Evolutionary conservation across 2,888 invertebrate genomes (phyloP), one percentile per base, ranked within the genome.

Genomic region (Apodemia zela): DNA sequence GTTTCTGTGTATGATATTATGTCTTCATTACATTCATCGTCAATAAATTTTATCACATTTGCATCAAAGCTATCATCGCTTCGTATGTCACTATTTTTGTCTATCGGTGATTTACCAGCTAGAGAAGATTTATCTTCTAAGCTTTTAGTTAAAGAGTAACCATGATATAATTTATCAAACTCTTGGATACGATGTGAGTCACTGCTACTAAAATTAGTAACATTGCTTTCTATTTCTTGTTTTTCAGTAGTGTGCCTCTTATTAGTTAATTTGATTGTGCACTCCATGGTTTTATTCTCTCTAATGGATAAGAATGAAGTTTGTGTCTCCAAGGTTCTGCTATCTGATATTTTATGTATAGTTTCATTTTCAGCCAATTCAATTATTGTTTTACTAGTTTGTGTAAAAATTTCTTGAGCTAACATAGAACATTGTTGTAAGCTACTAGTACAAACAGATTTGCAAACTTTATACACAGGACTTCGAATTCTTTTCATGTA

Each of bases 341-440:
- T 71, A 42, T 77, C 65, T 10, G 66, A 42, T 21, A 67, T 69
- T 66, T 66, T 73, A 15, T 64, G 63, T n/a, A 70, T 45, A 33
- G 58, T 71, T n/a, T 87, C 87, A 15, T 73, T 73, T 71, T 87
- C 81, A 7, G 89, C 92, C 62, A 93, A 72, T 71, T 93, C 85
- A 49, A 93, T 77, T 59, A 93, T 90, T 2, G 93, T 93, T 81
- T 92, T 93, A 70, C 93, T 93, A 0, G 93, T 93, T 79, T 93
- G 93, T 10, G 93, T 93, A 66, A 79, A 88, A 21, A 77, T 85
- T 73, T 91, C 91, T 71, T 85, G 82, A 15, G 82, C 75, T 13
- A 80, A 59, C 58, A 80, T 76, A 5, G 42, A 42, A 42, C 42
- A 42, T 62, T 73, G 74, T 6, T 75, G 76, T 6, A 73, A 33